Conservation (phyloP, 2,113 vertebrate species). For the Chionis minor region DNA sequence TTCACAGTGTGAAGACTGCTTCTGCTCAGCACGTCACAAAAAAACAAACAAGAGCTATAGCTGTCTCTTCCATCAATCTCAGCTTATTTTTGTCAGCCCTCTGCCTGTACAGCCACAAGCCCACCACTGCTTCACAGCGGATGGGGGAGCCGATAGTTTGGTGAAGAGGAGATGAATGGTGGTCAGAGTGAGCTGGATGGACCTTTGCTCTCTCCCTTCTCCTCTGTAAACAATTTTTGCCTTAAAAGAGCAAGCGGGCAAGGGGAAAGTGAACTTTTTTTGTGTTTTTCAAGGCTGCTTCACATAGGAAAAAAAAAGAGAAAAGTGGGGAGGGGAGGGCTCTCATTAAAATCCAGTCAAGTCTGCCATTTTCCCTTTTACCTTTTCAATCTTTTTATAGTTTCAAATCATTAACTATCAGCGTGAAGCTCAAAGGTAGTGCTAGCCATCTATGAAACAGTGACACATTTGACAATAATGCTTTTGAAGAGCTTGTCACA, state of each 20-base stretch:
- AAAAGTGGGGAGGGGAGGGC: neutral
- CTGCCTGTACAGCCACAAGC: neutral
- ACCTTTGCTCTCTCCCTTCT: constrained; percentile 36
- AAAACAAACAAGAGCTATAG: constrained; percentile 77
- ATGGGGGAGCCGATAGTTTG: neutral
- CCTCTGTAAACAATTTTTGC: constrained; percentile 44
- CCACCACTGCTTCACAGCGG: neutral
- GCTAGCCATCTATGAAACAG: constrained; percentile 76
- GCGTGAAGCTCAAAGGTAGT: constrained; percentile 80
- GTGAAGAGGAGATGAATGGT: neutral
- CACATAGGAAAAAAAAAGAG: neutral
- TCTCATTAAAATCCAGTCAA: constrained; percentile 82
- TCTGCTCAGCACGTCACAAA: constrained; percentile 78
- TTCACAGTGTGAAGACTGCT: constrained; percentile 83
- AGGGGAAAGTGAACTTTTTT: constrained; percentile 52
- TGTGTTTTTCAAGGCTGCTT: constrained; percentile 51
- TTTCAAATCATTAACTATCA: constrained; percentile 85
- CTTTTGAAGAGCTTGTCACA: constrained; percentile 85
- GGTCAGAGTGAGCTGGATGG: neutral
- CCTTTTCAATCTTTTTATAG: constrained; percentile 83
- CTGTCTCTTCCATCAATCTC: constrained; percentile 74
- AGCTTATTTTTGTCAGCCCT: constrained; percentile 74
- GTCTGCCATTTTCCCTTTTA: constrained; percentile 78
- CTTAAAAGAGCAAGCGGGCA: neutral
- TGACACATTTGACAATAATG: constrained; percentile 85